These are phyloP conservation scores for Masticophis lateralis DNA, from an alignment of 2,797 vertebrate genomes.

Conservation along the genomic window DNA sequence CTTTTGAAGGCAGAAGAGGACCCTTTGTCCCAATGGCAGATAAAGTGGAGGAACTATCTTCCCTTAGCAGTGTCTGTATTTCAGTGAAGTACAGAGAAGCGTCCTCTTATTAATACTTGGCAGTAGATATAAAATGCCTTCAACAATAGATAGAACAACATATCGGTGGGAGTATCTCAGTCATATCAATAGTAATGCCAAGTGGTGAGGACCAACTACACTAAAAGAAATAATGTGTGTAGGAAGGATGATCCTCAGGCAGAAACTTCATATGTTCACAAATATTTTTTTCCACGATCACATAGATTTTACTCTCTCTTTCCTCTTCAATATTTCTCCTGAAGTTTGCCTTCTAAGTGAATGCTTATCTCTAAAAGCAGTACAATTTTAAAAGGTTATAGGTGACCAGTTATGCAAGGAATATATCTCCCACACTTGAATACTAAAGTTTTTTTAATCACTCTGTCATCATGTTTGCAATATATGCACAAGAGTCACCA, in stretches of 20 bases:
- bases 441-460: not conserved
- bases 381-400: not conserved
- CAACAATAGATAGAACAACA: too few relatives aligned
- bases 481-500: not conserved
- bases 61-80: too few relatives aligned
- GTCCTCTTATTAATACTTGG: too few relatives aligned
- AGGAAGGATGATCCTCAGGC: not conserved
- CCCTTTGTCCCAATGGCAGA: too few relatives aligned
- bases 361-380: not conserved
- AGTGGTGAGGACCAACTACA: not conserved
- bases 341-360: not conserved
- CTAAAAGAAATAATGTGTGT: not conserved
- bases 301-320: not conserved
- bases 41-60: too few relatives aligned
- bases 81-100: too few relatives aligned
- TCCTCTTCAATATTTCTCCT: not conserved
- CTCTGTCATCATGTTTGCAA: not conserved
- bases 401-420: not conserved
- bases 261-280: not conserved
- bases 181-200: too few relatives aligned
- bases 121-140: too few relatives aligned
- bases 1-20: too few relatives aligned
- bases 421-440: not conserved
- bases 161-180: too few relatives aligned
- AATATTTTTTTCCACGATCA: not conserved